Evolutionary conservation across 1,140 invertebrate genomes (phyloP).

Genomic region (Idris sp.): DNA sequence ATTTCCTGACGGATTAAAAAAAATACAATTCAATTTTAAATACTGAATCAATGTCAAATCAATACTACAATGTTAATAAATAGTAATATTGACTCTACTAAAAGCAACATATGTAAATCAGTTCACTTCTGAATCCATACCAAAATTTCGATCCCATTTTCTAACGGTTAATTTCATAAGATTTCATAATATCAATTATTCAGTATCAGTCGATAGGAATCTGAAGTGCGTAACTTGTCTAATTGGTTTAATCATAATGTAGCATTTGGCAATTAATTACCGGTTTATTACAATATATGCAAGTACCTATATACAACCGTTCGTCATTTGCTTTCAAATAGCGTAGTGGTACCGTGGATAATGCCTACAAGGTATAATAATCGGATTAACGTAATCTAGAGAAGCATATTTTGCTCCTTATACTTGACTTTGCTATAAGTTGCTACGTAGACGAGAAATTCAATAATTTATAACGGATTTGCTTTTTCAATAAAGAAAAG

Average conservation of each 20-base stretch:
- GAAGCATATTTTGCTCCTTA: constrained; percentile 55
- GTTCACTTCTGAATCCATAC: too few species aligned
- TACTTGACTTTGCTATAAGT: constrained; percentile 32
- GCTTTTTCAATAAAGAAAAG: too few species aligned
- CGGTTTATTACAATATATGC: constrained; percentile 39
- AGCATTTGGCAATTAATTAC: constrained; percentile 57
- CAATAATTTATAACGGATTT: constrained; percentile 25
- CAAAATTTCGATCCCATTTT: too few species aligned
- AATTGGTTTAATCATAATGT: constrained; percentile 55
- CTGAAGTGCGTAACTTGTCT: constrained; percentile 42
- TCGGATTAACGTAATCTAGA: constrained; percentile 70
- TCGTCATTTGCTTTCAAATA: constrained; percentile 55
- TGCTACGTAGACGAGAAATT: constrained; percentile 17
- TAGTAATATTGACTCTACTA: too few species aligned
- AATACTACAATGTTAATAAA: too few species aligned
- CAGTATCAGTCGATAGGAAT: too few species aligned
- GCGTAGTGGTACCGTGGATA: constrained; percentile 39
- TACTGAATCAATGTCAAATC: too few species aligned
- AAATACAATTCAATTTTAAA: too few species aligned
- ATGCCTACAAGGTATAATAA: constrained; percentile 69
- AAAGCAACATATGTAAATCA: too few species aligned
- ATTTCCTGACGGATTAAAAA: too few species aligned
- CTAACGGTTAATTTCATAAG: too few species aligned
- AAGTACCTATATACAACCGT: constrained; percentile 20
- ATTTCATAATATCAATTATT: too few species aligned